Conservation (phyloP, 2,797 vertebrate genomes). For the Pangasius sanitwongsei region DNA sequence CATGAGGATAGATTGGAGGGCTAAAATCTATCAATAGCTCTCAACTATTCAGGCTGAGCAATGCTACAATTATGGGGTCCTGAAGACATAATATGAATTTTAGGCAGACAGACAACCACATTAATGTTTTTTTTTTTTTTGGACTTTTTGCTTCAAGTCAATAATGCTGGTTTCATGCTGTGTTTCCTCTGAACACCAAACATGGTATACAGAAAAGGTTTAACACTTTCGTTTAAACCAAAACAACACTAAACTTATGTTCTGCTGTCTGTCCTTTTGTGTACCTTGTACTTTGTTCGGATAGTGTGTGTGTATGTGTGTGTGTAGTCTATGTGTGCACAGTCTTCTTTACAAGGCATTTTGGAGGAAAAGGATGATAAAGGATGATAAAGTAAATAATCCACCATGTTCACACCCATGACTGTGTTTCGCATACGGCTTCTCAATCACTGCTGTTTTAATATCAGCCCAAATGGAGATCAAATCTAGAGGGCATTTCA, state of each 20-base stretch:
- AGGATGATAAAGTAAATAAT: not conserved
- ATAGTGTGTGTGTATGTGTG: not conserved
- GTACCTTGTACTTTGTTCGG: not conserved
- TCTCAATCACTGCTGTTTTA: not conserved
- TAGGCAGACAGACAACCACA: not conserved
- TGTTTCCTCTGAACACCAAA: not conserved
- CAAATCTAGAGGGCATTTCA: not conserved
- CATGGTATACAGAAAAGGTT: not conserved
- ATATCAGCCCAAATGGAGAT: not conserved
- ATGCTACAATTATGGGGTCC: too few species aligned
- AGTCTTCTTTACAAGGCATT: not conserved
- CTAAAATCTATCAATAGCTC: too few species aligned
- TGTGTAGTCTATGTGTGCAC: not conserved
- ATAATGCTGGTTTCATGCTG: not conserved
- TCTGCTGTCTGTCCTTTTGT: not conserved
- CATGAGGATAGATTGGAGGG: too few species aligned
- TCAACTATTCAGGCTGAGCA: too few species aligned
- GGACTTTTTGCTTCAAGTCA: not conserved
- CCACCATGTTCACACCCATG: not conserved
- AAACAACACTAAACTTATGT: not conserved
- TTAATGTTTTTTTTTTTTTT: not conserved
- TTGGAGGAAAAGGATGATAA: not conserved
- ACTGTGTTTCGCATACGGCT: not conserved
- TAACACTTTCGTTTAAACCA: not conserved
- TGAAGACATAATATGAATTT: not conserved